These are phyloP conservation scores for Otocyon megalotis DNA, from an alignment of 2,113 vertebrate species.

Conservation along the genomic window DNA sequence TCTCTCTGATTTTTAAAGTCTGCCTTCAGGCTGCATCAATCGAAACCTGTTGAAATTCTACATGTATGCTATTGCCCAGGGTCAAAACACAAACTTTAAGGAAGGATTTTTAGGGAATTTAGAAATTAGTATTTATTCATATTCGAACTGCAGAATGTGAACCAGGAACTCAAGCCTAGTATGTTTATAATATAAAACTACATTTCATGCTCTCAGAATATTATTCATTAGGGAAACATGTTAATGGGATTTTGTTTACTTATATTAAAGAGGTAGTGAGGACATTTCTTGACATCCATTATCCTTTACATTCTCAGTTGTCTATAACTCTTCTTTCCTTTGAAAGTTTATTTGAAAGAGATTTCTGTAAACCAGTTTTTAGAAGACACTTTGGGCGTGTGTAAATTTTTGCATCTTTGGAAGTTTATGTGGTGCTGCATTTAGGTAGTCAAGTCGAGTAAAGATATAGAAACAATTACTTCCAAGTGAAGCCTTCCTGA, in stretches of 20 bases:
- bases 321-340: neutral
- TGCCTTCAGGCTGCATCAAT: neutral
- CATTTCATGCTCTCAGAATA: neutral
- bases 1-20: conserved; percentile 41
- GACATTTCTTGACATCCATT: neutral
- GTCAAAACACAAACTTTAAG: conserved; percentile 35
- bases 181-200: conserved; percentile 16
- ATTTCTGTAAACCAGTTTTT: conserved; percentile 30
- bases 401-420: neutral
- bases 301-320: neutral
- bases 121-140: neutral
- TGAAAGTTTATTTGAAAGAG: conserved; percentile 1
- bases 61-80: neutral
- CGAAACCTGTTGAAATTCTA: neutral
- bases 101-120: conserved; percentile 11
- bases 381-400: neutral
- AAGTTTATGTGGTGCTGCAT: neutral
- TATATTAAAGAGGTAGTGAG: conserved; percentile 15
- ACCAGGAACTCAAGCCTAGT: neutral
- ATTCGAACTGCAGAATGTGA: neutral
- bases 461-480: neutral
- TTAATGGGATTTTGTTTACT: conserved; percentile 34
- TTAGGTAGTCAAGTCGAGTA: neutral
- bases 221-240: neutral
- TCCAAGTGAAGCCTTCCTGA: neutral